Evolutionary conservation across 2,888 invertebrate species (phyloP).

Genomic region (Ctena decussata): DNA sequence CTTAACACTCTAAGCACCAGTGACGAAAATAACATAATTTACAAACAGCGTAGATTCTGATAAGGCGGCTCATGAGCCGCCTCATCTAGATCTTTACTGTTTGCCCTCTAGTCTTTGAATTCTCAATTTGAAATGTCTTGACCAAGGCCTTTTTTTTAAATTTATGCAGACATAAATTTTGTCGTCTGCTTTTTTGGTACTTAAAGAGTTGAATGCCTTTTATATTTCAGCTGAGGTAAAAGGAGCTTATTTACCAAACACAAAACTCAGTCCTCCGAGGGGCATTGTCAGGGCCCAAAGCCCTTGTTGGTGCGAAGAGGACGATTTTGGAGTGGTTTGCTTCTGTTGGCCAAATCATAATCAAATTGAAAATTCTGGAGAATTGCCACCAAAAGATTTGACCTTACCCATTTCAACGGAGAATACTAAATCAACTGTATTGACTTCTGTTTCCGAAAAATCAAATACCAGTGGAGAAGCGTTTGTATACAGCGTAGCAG

Average conservation of each 20-base stretch:
- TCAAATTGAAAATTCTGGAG: background rate
- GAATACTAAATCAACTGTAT: background rate
- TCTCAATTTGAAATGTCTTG: too few relatives aligned
- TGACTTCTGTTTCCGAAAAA: background rate
- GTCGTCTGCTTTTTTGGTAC: too few relatives aligned
- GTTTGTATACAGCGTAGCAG: background rate
- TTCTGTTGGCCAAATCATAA: slow-evolving; percentile 15
- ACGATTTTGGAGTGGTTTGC: slow-evolving; percentile 25
- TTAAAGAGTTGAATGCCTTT: too few relatives aligned
- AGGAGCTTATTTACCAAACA: slow-evolving; percentile 18
- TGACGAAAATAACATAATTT: too few relatives aligned
- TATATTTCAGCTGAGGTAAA: slow-evolving; percentile 28
- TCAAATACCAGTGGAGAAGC: background rate
- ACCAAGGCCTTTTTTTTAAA: too few relatives aligned
- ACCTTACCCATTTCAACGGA: background rate
- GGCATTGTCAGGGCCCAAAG: slow-evolving; percentile 70
- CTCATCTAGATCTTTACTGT: too few relatives aligned
- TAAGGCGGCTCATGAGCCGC: too few relatives aligned
- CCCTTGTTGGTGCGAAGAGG: slow-evolving; percentile 74
- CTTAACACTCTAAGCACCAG: too few relatives aligned
- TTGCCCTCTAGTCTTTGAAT: too few relatives aligned
- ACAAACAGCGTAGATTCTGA: too few relatives aligned
- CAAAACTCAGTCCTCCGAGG: slow-evolving; percentile 29
- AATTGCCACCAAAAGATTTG: background rate
- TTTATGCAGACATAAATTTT: too few relatives aligned